A percentile compares a stretch with the other conserved stretches of the same genome.
Evolutionary conservation across 2,113 vertebrate genomes (phyloP).

Genomic region (Hippocampus abdominalis): DNA sequence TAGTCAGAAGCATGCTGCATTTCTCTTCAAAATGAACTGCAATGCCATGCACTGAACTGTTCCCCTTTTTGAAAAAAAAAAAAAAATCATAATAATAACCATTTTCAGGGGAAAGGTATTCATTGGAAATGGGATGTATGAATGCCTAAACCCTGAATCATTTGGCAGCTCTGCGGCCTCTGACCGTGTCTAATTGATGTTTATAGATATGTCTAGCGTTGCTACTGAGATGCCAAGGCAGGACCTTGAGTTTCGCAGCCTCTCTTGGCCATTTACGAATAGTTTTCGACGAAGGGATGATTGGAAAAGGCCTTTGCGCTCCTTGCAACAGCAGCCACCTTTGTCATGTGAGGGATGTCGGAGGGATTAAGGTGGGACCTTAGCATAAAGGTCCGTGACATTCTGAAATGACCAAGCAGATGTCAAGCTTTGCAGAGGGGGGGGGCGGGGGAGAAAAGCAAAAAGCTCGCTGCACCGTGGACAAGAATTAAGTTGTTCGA

Average conservation of each 20-base stretch:
- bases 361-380: constrained; percentile 59
- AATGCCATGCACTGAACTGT: constrained; percentile 28
- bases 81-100: neutral
- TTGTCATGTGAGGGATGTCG: constrained; percentile 65
- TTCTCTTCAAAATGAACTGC: constrained; percentile 53
- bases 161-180: constrained; percentile 64
- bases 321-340: constrained; percentile 70
- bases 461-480: constrained; percentile 50
- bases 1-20: constrained; percentile 52
- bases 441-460: constrained; percentile 47
- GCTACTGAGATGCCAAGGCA: constrained; percentile 62
- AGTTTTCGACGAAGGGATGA: constrained; percentile 54
- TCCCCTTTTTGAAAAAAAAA: neutral
- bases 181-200: constrained; percentile 41
- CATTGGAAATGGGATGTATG: constrained; percentile 50
- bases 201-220: constrained; percentile 38
- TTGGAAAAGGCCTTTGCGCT: constrained; percentile 52
- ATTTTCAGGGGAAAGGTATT: constrained; percentile 55
- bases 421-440: constrained; percentile 66
- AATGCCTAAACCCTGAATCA: constrained; percentile 50
- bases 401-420: constrained; percentile 73
- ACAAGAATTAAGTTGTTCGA: constrained; percentile 52
- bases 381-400: constrained; percentile 61
- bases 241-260: constrained; percentile 54
- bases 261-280: constrained; percentile 47